Base-by-base conservation (phyloP, 1,140 invertebrate genomes). In the Mylabris phalerata region DNA sequence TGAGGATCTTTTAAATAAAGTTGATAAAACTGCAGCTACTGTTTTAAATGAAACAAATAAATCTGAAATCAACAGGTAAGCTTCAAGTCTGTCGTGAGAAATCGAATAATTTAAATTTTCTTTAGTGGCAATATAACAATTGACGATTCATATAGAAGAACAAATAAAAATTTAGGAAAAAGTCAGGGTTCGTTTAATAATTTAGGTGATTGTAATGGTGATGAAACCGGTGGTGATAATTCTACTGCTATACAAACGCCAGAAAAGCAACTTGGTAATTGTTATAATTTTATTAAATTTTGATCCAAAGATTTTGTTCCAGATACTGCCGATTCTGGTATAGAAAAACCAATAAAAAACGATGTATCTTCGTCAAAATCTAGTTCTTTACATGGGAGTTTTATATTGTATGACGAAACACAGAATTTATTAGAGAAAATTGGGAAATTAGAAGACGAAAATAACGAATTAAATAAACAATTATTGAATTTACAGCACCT, bases 21-120 rank as follows among this genome's bases (percentile, higher is more conserved):
- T 93, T 38, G 91, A 93, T 68, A 79, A 90, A 68, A 89, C 87
- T 76, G 90, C 90, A n/a, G 90, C 89, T 0, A 82, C 81, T 11
- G 88, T 87, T 42, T 72, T 84, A 59, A 71, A 59, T 45, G 68
- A 71, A n/a, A 78, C 72, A 70, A 84, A 40, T 55, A 43, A 62
- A 58, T 27, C 50, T 13, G 41, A 42, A n/a, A 1, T 55, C 10
- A 11, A 42, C 7, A 39, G n/a, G 50, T 52, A 51, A 59, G 51
- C 55, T 50, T 32, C 4, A 32, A 32, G 4, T 32, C 7, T 32
- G 19, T 1, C 1, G 19, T 32, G 3, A 32, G 7, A 32, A 32
- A 32, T 5, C 4, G 7, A 32, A 32, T 32, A 32, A 32, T 32
- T 5, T 32, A 5, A 32, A 32, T 32, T 7, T 32, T 32, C 7